A percentile compares a stretch with the other conserved stretches of the same genome.
These are phyloP conservation scores for Mormyrus hasselquistii DNA, from an alignment of 2,797 vertebrate genomes.

Conservation along the genomic window DNA sequence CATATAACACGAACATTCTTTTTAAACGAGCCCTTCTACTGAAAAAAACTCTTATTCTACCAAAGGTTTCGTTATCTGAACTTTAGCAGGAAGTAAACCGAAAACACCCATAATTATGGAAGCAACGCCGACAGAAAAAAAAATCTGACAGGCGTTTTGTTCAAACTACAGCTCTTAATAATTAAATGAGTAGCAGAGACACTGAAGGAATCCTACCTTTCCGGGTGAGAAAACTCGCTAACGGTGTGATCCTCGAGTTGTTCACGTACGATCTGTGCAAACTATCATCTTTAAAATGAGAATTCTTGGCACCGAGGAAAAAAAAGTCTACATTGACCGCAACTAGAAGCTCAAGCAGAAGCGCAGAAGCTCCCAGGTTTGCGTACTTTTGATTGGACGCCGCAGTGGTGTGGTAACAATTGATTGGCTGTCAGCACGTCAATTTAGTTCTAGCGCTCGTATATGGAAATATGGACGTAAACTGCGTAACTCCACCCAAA, in stretches of 20 bases:
- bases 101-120: constrained; percentile 37
- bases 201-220: constrained; percentile 10
- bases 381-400: constrained; percentile 61
- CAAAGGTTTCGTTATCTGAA: constrained; percentile 31
- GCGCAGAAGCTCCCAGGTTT: constrained; percentile 34
- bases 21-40: background rate
- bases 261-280: constrained; percentile 8
- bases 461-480: constrained; percentile 50
- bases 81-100: constrained; percentile 67
- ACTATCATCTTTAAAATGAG: constrained; percentile 26
- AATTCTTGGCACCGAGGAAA: constrained; percentile 44
- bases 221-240: background rate
- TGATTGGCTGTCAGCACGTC: constrained; percentile 51
- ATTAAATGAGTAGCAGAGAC: background rate
- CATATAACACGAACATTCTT: background rate
- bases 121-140: background rate
- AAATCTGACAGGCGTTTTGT: constrained; percentile 31
- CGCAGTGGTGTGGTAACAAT: background rate
- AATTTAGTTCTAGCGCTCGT: constrained; percentile 27
- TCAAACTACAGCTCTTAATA: background rate
- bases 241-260: background rate
- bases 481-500: constrained; percentile 61
- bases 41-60: background rate
- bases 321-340: constrained; percentile 47
- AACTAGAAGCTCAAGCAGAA: constrained; percentile 27